Conservation (phyloP, 2,113 vertebrate genomes). For the Progne subis region DNA sequence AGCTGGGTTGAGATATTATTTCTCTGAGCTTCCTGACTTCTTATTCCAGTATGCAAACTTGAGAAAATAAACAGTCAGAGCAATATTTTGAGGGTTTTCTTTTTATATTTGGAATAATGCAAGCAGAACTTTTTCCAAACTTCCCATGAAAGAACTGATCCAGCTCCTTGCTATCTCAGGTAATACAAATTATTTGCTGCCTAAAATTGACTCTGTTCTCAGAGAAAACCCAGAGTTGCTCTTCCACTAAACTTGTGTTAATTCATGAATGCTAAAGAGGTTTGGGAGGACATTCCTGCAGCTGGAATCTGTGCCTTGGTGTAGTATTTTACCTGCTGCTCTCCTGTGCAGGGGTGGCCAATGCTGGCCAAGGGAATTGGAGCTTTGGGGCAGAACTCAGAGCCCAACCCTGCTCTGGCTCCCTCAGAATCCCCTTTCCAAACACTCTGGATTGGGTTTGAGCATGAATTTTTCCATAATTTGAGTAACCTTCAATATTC, state of each 20-base stretch:
- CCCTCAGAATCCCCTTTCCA: neutral
- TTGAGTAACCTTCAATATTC: neutral
- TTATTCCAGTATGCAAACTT: neutral
- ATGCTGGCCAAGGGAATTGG: rapidly evolving
- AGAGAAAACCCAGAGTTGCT: neutral
- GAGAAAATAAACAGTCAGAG: neutral
- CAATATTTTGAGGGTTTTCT: neutral
- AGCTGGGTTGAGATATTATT: neutral
- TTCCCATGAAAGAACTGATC: neutral
- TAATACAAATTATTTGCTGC: neutral
- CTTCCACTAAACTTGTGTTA: neutral
- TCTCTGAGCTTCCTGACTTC: neutral
- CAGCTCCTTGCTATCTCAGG: neutral
- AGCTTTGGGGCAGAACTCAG: neutral
- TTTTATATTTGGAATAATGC: neutral
- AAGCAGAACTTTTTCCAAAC: neutral
- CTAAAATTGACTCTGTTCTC: neutral
- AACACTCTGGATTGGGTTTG: neutral
- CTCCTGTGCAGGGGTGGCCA: rapidly evolving
- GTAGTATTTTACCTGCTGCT: neutral
- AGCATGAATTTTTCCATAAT: rapidly evolving
- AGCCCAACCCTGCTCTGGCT: neutral
- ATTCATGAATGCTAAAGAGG: neutral
- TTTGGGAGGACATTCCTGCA: neutral
- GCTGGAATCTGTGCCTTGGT: rapidly evolving